A percentile compares a stretch with the other conserved stretches of the same genome.
These are phyloP conservation scores for Lophotis ruficrista DNA, from an alignment of 2,113 vertebrate genomes.

Conservation along the genomic window DNA sequence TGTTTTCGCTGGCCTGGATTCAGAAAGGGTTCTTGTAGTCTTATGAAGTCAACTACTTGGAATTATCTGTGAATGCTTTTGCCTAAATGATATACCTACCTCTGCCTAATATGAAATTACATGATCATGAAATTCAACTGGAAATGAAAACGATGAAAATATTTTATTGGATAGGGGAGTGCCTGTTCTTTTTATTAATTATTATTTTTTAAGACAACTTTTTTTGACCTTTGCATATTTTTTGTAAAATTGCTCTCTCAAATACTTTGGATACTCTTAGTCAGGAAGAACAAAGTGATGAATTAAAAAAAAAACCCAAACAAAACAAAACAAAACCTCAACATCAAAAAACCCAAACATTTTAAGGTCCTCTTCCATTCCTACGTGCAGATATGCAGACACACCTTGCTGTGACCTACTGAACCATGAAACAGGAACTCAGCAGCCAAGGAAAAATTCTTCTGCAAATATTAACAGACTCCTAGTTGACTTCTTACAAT, in stretches of 20 bases:
- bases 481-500: neutral
- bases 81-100: neutral
- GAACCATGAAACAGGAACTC: neutral
- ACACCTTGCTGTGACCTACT: neutral
- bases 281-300: fast-evolving
- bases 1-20: conserved; percentile 57
- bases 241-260: neutral
- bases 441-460: neutral
- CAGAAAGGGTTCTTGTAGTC: conserved; percentile 32
- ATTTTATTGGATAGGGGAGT: neutral
- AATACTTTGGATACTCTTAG: neutral
- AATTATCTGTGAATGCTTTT: conserved; percentile 22
- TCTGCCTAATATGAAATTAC: neutral
- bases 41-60: conserved; percentile 25
- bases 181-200: neutral
- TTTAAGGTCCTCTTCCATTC: neutral
- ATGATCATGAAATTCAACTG: neutral
- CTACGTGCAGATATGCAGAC: neutral
- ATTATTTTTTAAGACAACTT: neutral
- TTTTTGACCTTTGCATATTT: neutral
- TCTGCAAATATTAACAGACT: neutral
- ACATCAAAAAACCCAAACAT: neutral
- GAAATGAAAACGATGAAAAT: neutral
- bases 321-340: neutral
- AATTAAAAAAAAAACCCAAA: neutral